These are phyloP conservation scores for Rana temporaria DNA, from an alignment of 2,113 vertebrate genomes.

Conservation along the genomic window DNA sequence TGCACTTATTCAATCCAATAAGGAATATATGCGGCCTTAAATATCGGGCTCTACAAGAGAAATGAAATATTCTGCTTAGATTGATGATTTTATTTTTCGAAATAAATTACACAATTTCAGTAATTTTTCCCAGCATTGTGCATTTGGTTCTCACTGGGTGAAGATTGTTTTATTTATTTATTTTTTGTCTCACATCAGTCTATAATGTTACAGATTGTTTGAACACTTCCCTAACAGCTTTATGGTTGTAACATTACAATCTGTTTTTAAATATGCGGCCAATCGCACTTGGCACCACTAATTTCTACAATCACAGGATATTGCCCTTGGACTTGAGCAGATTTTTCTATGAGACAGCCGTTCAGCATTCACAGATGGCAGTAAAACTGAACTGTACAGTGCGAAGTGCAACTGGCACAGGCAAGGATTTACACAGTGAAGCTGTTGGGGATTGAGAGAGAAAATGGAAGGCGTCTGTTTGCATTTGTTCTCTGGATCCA, in stretches of 20 bases:
- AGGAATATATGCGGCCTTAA: too few species aligned
- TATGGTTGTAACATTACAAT: neutral
- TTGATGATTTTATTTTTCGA: too few species aligned
- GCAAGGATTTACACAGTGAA: slow-evolving; percentile 70
- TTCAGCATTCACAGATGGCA: slow-evolving; percentile 70
- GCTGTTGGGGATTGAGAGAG: slow-evolving; percentile 71
- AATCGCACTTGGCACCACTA: slow-evolving; percentile 7
- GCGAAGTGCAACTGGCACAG: slow-evolving; percentile 64
- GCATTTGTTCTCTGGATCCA: slow-evolving; percentile 69
- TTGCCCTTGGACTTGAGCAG: slow-evolving; percentile 63
- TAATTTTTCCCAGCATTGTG: too few species aligned
- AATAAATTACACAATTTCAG: too few species aligned
- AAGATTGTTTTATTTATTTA: neutral
- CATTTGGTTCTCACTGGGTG: too few species aligned
- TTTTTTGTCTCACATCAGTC: neutral
- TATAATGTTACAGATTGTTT: too few species aligned
- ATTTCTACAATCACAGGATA: slow-evolving; percentile 28
- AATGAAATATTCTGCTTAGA: too few species aligned
- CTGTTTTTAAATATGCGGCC: slow-evolving; percentile 4
- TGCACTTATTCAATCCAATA: too few species aligned
- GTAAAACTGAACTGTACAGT: slow-evolving; percentile 75
- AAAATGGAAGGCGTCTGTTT: slow-evolving; percentile 70
- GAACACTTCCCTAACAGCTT: too few species aligned
- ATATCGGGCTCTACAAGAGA: too few species aligned
- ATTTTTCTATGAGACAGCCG: slow-evolving; percentile 67